Conservation (phyloP, 2,888 invertebrate species). For the Kryphioiulus occultus region DNA sequence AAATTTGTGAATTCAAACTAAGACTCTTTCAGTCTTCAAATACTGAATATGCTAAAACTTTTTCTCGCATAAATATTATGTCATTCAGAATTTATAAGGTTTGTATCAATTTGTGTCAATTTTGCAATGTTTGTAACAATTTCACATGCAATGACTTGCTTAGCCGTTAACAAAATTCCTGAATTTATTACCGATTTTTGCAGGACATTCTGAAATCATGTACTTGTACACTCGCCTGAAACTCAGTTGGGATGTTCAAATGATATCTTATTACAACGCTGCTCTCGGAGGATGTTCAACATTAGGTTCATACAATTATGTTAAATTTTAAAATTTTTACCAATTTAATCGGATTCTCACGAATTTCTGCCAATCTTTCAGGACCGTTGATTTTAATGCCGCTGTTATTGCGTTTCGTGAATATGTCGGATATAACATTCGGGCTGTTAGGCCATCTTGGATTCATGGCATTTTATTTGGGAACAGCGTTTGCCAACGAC, state of each 20-base stretch:
- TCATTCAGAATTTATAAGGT: too few relatives aligned
- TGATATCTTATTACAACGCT: conserved; percentile 2
- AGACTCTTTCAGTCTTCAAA: too few relatives aligned
- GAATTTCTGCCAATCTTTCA: not conserved
- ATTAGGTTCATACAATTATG: not conserved
- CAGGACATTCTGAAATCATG: conserved; percentile 46
- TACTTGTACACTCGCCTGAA: conserved; percentile 32
- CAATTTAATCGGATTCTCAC: too few relatives aligned
- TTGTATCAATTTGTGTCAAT: too few relatives aligned
- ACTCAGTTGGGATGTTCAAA: conserved; percentile 9
- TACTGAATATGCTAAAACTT: too few relatives aligned
- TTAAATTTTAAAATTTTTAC: not conserved
- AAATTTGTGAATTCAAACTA: too few relatives aligned
- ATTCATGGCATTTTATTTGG: conserved; percentile 49
- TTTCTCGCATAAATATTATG: too few relatives aligned
- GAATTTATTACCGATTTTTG: not conserved
- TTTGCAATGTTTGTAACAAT: too few relatives aligned
- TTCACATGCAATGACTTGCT: too few relatives aligned
- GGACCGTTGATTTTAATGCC: conserved; percentile 38
- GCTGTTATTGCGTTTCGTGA: not conserved
- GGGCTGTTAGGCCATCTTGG: conserved; percentile 41
- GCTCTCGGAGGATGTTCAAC: conserved; percentile 40
- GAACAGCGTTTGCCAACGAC: conserved; percentile 43
- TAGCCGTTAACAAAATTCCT: too few relatives aligned
- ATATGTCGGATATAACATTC: conserved; percentile 11